Evolutionary conservation across 2,797 vertebrate genomes (phyloP).

Genomic region (Paedocypris micromegethes): DNA sequence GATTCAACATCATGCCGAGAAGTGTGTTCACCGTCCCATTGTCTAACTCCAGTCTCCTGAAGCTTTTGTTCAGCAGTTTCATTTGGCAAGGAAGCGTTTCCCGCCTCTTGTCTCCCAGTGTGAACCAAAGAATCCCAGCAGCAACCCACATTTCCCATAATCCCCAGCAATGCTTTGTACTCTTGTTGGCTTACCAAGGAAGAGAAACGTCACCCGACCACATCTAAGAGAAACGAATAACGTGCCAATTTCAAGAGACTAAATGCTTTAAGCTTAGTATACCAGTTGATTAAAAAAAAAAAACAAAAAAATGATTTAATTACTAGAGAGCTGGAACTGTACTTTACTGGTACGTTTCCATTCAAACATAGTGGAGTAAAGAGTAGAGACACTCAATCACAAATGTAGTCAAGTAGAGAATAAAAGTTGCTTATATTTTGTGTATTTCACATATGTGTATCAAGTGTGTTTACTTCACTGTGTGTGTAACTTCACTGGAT

Average conservation of each 20-base stretch:
- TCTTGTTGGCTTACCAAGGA: conserved; percentile 20
- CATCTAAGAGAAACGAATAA: not conserved
- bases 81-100: conserved; percentile 52
- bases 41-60: conserved; percentile 26
- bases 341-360: too few species aligned
- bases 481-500: too few species aligned
- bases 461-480: too few species aligned
- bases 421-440: too few species aligned
- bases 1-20: not conserved
- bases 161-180: conserved; percentile 19
- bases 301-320: too few species aligned
- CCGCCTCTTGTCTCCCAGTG: conserved; percentile 25
- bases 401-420: too few species aligned
- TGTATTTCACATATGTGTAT: too few species aligned
- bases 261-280: not conserved
- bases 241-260: conserved; percentile 16
- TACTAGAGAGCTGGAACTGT: too few species aligned
- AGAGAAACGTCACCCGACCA: not conserved
- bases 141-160: conserved; percentile 25
- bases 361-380: too few species aligned
- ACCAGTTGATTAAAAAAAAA: too few species aligned
- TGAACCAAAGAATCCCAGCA: conserved; percentile 30
- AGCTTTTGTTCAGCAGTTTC: conserved; percentile 49
- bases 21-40: conserved; percentile 3
- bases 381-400: too few species aligned